A percentile compares a stretch with the other conserved stretches of the same genome.
phyloP scores from a whole-genome alignment of 2,888 invertebrate species.

The Tipula vernalis region DNA sequence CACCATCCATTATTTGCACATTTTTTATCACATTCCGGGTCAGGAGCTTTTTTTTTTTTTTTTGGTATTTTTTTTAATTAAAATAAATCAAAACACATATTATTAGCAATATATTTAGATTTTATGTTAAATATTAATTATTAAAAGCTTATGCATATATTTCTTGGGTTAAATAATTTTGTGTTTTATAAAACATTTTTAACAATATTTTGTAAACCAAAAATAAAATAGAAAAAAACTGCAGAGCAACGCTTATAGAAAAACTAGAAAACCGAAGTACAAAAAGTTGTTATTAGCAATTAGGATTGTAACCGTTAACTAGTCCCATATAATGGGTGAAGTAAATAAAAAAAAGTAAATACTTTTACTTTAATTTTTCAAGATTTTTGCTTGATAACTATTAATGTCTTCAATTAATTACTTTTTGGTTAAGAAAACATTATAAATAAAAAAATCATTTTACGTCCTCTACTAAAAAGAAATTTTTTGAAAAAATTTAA shows the following conservation, averaged over 20 bases:
- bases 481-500: too few species aligned
- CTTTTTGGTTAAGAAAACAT: too few species aligned
- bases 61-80: not conserved
- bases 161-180: not conserved
- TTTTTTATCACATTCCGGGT: slow-evolving; percentile 79
- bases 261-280: not conserved
- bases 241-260: not conserved
- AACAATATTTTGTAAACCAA: not conserved
- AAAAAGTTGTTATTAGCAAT: not conserved
- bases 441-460: too few species aligned
- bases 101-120: not conserved
- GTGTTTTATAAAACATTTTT: not conserved
- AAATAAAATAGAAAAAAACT: not conserved
- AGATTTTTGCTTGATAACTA: too few species aligned
- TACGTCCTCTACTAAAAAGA: too few species aligned
- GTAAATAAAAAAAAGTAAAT: too few species aligned
- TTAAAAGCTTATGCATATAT: not conserved
- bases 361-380: too few species aligned
- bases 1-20: slow-evolving; percentile 79
- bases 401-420: too few species aligned
- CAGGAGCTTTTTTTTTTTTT: slow-evolving; percentile 48
- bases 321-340: not conserved
- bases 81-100: not conserved
- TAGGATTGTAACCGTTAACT: not conserved
- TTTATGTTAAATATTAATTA: not conserved